A percentile compares a stretch with the other conserved stretches of the same genome.
phyloP scores from a whole-genome alignment of 2,113 vertebrate species.

The Aplodontia rufa region DNA sequence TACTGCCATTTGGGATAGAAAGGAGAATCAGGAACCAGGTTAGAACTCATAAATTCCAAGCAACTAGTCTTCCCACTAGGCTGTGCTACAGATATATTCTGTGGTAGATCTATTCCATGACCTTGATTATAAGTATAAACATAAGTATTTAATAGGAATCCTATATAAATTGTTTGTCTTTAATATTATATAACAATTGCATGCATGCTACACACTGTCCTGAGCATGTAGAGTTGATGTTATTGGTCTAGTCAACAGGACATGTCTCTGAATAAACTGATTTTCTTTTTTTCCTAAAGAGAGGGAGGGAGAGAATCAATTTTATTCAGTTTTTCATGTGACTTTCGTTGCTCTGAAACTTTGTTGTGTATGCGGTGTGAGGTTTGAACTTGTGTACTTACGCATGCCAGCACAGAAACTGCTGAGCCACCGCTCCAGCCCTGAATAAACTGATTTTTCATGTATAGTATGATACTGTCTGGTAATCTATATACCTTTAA shows the following conservation, averaged over 20 bases:
- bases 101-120: background rate
- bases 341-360: too few species aligned
- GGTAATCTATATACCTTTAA: background rate
- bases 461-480: background rate
- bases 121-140: background rate
- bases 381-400: too few species aligned
- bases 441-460: constrained; percentile 13
- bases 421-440: too few species aligned
- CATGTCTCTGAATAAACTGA: background rate
- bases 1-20: background rate
- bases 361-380: too few species aligned
- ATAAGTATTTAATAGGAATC: background rate
- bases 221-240: background rate
- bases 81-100: background rate
- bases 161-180: background rate
- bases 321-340: too few species aligned
- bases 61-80: background rate
- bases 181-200: background rate
- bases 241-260: background rate
- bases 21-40: constrained; percentile 10
- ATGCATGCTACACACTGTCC: background rate
- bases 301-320: too few species aligned
- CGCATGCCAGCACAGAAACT: too few species aligned
- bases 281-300: too few species aligned
- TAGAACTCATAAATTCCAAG: background rate